phyloP scores from a whole-genome alignment of 2,888 invertebrate species.

The Drosophila bunnanda region DNA sequence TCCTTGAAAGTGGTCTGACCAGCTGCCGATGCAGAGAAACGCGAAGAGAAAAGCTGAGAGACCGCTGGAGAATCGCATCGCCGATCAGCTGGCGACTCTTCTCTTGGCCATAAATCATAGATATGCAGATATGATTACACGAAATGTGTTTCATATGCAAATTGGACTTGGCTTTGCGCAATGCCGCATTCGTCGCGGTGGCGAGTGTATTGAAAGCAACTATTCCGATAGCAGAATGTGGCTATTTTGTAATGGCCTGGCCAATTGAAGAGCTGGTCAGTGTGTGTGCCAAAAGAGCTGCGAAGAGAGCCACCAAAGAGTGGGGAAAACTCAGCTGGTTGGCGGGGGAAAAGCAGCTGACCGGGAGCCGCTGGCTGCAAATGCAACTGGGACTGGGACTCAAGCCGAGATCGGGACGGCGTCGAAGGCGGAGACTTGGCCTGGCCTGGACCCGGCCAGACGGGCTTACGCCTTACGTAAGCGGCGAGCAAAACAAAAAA shows the following conservation, averaged over 20 bases:
- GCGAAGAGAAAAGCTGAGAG: constrained; percentile 6
- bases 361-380: constrained; percentile 33
- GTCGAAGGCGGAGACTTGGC: constrained; percentile 23
- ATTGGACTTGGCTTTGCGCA: constrained; percentile 45
- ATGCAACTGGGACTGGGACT: constrained; percentile 31
- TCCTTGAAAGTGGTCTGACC: constrained; percentile 73
- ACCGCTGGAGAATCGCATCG: constrained; percentile 9
- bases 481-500: constrained; percentile 77
- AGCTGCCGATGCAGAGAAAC: constrained; percentile 44
- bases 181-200: constrained; percentile 46
- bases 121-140: constrained; percentile 40
- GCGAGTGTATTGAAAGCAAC: constrained; percentile 24
- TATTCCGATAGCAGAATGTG: constrained; percentile 52
- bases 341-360: constrained; percentile 29
- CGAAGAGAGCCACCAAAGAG: constrained; percentile 12
- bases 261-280: constrained; percentile 28
- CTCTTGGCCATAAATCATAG: constrained; percentile 28
- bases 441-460: constrained; percentile 45
- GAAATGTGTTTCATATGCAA: constrained; percentile 52
- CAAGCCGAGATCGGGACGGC: constrained; percentile 14
- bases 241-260: constrained; percentile 56
- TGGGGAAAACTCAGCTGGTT: constrained; percentile 27
- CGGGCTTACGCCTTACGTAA: constrained; percentile 65
- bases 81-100: constrained; percentile 35
- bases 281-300: constrained; percentile 4